These are phyloP conservation scores for Catharus minimus DNA, from an alignment of 2,113 vertebrate genomes.

Conservation along the genomic window DNA sequence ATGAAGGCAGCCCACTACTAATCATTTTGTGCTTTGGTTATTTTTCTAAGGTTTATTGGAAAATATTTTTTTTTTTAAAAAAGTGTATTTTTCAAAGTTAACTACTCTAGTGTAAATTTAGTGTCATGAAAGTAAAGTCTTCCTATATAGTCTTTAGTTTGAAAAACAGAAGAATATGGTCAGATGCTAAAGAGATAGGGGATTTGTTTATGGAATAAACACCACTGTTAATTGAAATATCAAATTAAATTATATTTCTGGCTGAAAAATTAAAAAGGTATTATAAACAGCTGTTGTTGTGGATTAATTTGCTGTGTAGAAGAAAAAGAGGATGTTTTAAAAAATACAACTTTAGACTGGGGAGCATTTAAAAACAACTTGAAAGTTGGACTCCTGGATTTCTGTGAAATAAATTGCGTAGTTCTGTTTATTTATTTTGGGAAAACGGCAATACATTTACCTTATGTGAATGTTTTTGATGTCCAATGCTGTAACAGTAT, in stretches of 20 bases:
- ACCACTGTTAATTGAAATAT: conserved; percentile 69
- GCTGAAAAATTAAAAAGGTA: conserved; percentile 75
- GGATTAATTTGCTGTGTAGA: conserved; percentile 36
- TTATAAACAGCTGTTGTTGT: conserved; percentile 52
- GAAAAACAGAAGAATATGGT: conserved; percentile 56
- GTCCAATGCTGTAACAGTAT: background rate
- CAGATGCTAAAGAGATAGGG: conserved; percentile 76
- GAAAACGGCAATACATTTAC: background rate
- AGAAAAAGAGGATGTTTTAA: background rate
- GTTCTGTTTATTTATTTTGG: background rate
- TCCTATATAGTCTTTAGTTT: conserved; percentile 69
- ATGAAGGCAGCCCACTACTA: background rate
- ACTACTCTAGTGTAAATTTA: conserved; percentile 65
- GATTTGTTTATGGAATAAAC: conserved; percentile 70
- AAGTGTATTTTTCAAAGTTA: conserved; percentile 54
- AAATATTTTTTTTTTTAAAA: background rate
- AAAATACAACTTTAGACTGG: background rate
- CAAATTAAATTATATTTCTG: conserved; percentile 73
- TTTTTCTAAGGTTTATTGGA: conserved; percentile 38
- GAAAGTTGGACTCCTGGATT: background rate
- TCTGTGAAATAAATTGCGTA: background rate
- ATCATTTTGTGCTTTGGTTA: background rate
- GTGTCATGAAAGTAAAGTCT: conserved; percentile 64
- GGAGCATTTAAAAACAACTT: background rate
- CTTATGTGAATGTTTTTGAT: background rate